phyloP scores from a whole-genome alignment of 1,140 invertebrate genomes.

The Palaemon carinicauda region DNA sequence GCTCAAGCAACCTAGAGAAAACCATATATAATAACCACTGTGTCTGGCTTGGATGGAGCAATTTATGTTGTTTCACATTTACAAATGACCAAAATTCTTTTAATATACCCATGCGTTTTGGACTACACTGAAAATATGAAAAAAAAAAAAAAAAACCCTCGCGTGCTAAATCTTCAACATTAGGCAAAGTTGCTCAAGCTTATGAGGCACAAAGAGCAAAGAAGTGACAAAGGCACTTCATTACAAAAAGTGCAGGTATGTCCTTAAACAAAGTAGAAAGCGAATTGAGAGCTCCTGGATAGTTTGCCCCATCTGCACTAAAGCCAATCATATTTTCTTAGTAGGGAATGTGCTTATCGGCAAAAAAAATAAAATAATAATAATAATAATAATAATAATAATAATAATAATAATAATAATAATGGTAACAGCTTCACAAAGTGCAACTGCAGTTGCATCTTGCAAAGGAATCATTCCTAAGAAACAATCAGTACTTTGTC shows the following conservation, averaged over 20 bases:
- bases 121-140: neutral
- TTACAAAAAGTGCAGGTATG: neutral
- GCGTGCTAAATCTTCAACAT: no score
- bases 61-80: neutral
- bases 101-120: neutral
- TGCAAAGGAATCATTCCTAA: slow-evolving; percentile 17
- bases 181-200: no score
- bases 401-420: no score
- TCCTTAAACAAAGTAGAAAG: neutral
- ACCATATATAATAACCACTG: neutral
- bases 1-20: neutral
- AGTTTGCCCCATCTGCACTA: neutral
- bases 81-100: neutral
- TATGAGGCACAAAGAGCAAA: no score
- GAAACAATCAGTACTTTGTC: slow-evolving; percentile 7
- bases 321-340: neutral
- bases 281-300: neutral
- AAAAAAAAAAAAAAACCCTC: neutral
- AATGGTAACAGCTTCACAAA: neutral
- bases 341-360: neutral
- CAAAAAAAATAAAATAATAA: no score
- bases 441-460: slow-evolving; percentile 3
- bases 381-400: no score
- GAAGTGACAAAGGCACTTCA: neutral
- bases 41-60: neutral